Evolutionary conservation across 1,140 invertebrate species (phyloP), one percentile per base, ranked within the genome.

Genomic region (Drosophila azteca): DNA sequence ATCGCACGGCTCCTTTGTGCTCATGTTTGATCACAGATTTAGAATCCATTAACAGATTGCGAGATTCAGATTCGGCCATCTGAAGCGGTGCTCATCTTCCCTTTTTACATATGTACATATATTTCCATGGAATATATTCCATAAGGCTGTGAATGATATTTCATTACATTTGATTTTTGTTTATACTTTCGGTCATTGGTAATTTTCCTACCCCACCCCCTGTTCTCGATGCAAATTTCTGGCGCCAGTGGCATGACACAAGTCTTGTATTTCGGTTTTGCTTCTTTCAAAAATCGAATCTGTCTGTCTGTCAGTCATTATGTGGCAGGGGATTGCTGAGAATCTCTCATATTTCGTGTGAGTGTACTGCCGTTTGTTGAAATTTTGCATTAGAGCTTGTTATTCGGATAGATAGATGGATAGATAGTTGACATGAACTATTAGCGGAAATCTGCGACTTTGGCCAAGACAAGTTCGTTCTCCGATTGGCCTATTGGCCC

Each of bases 391-490:
- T 57, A 63, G 26, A 63, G 26, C 22, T 24, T 17, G 70, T n/a
- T 46, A 52, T 20, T 20, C 17, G 17, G 17, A 20, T 20, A 20
- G 17, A 20, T 1, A 20, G 17, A 20, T 20, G 17, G 17, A 43
- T 45, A 52, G 0, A 94, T 8, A 57, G 92, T 41, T 92, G 90
- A 24, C 81, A 92, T n/a, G 91, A 94, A 63, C 92, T 91, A 29
- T 78, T 95, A 20, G 92, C 90, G 11, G 94, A 94, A 77, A 93
- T 92, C 48, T 83, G 76, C 70, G 66, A 87, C 31, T 50, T 75
- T 71, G 62, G 53, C 52, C 29, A 22, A 41, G 35, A 46, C 17
- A 60, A 73, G 22, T 69, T 59, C 43, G 22, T 69, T 59, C 43
- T 13, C 3, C 35, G 35, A 39, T 39, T 39, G 8, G 29, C 7